Percentiles rank a stretch among this genome's conserved stretches.
Conservation (phyloP, 2,888 invertebrate species). For the Temnothorax unifasciatus region DNA sequence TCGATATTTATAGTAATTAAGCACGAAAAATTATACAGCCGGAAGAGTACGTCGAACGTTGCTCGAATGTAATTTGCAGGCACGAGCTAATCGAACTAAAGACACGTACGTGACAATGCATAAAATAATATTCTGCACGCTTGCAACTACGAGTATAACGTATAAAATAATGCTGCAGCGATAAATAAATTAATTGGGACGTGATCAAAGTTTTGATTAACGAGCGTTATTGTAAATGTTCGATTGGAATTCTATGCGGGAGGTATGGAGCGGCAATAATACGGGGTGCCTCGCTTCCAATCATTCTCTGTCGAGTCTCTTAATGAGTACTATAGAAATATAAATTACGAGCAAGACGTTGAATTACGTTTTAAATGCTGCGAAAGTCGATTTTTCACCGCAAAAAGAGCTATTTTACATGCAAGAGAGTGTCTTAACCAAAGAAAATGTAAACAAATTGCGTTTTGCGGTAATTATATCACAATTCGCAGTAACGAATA, state of each 20-base stretch:
- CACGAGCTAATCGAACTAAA: constrained; percentile 40
- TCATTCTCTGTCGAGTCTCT: neutral
- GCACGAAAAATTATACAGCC: constrained; percentile 36
- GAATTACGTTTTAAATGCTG: neutral
- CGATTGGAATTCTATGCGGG: constrained; percentile 27
- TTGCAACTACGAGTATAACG: neutral
- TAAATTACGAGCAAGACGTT: neutral
- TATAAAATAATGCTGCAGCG: constrained; percentile 21
- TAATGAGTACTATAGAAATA: neutral
- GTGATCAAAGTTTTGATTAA: constrained; percentile 44
- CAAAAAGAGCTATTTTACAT: neutral
- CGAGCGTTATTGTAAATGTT: constrained; percentile 30
- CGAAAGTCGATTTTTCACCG: neutral
- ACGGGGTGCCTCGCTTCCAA: neutral
- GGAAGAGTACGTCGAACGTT: neutral
- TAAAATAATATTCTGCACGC: constrained; percentile 33
- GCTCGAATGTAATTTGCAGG: constrained; percentile 38
- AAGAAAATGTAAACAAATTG: neutral
- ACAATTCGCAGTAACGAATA: constrained; percentile 27
- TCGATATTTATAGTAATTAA: constrained; percentile 43
- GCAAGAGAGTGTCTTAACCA: neutral
- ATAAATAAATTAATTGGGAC: constrained; percentile 37
- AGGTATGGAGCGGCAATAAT: neutral
- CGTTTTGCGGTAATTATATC: neutral
- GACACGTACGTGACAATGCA: constrained; percentile 40